phyloP scores from a whole-genome alignment of 2,797 vertebrate species.

The Sebastiscus albofasciatus region DNA sequence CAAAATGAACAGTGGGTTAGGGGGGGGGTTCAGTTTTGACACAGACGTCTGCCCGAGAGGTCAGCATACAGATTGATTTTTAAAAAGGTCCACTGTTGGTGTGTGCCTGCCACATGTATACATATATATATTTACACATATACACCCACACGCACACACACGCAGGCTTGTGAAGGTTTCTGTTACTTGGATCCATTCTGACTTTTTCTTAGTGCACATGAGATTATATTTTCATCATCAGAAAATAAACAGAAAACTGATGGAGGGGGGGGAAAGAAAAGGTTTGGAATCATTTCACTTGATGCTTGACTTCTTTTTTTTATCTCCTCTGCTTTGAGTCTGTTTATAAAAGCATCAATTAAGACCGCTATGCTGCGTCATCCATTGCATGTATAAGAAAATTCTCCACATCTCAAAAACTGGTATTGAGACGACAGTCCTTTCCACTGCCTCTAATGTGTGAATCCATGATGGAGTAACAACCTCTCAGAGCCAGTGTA shows the following conservation, averaged over 20 bases:
- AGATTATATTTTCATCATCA: conserved; percentile 71
- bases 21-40: conserved; percentile 42
- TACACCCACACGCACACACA: conserved; percentile 68
- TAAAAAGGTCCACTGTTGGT: conserved; percentile 78
- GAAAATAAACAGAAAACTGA: conserved; percentile 59
- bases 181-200: conserved; percentile 69
- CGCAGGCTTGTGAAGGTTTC: conserved; percentile 74
- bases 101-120: conserved; percentile 83
- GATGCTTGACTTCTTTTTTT: conserved; percentile 62
- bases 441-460: conserved; percentile 53
- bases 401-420: conserved; percentile 55
- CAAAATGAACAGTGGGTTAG: conserved; percentile 38
- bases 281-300: conserved; percentile 63
- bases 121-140: conserved; percentile 83
- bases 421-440: conserved; percentile 54
- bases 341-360: conserved; percentile 72
- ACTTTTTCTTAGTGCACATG: conserved; percentile 79
- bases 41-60: conserved; percentile 67
- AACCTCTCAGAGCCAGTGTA: conserved; percentile 64
- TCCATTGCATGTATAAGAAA: conserved; percentile 79
- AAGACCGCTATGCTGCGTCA: conserved; percentile 71
- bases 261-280: conserved; percentile 16
- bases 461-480: conserved; percentile 58
- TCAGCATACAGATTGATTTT: conserved; percentile 77
- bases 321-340: conserved; percentile 59